These are phyloP conservation scores for Glyptemys insculpta DNA, from an alignment of 2,797 vertebrate species.

Conservation along the genomic window DNA sequence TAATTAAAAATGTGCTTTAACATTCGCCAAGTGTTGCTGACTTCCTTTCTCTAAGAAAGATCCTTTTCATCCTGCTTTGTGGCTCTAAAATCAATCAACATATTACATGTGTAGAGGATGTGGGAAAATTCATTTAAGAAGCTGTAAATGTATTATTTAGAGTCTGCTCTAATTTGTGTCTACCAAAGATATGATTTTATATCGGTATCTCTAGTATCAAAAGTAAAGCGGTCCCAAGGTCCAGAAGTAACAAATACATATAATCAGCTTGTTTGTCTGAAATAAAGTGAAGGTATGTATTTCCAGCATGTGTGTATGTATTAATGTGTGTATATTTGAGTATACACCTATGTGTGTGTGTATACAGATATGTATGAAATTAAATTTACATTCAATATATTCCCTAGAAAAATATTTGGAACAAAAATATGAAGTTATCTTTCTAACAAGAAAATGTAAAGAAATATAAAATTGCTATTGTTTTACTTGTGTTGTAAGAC, in stretches of 20 bases:
- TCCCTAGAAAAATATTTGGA: not conserved
- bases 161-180: constrained; percentile 52
- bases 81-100: constrained; percentile 56
- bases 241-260: constrained; percentile 21
- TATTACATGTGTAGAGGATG: constrained; percentile 43
- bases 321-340: not conserved
- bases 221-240: constrained; percentile 5
- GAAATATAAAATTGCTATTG: not conserved
- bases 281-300: constrained; percentile 18
- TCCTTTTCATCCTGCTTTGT: constrained; percentile 45
- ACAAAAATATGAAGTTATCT: not conserved
- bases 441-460: not conserved
- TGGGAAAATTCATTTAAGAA: constrained; percentile 56
- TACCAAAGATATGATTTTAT: constrained; percentile 55
- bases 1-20: constrained; percentile 64
- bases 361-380: not conserved
- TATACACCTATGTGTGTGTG: not conserved
- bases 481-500: not conserved
- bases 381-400: not conserved
- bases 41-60: constrained; percentile 48
- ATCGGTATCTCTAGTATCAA: constrained; percentile 8
- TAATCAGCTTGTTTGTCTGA: constrained; percentile 30
- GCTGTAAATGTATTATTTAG: constrained; percentile 52
- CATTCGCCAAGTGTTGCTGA: constrained; percentile 33
- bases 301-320: not conserved